Base-by-base conservation (phyloP, 1,140 invertebrate genomes). In the Araneus ventricosus region DNA sequence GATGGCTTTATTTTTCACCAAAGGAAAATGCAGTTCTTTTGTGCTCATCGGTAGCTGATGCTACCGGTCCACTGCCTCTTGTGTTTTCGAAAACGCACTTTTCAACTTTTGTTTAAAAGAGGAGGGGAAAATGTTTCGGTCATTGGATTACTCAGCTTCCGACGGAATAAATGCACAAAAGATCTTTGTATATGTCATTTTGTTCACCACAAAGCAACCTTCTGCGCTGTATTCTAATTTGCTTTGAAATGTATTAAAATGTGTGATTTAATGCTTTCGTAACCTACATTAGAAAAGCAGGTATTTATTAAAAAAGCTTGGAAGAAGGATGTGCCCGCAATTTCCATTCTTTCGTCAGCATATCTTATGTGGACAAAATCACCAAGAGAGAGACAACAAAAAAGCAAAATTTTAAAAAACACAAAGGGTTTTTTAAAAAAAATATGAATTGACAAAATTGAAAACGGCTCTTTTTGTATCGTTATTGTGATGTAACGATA, bases 111-210 rank as follows among this genome's bases (percentile, higher is more conserved):
- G 75, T 80, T 80, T 80, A 39, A 80, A 80, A 80, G 75, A 41
- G 75, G 10, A 27, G 67, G 17, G 57, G 67, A 75, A 30, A 34
- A 75, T 27, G n/a, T 75, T 75, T 30, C n/a, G 67, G 34, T 75
- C 67, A 75, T 27, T 34, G n/a, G n/a, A 75, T 80, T 80, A 80
- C 75, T 80, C 75, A 80, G 75, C 75, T 80, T 80, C 75, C 75
- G 30, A 80, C 39, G 75, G 57, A 2, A 59, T 59, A 22, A 59
- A 59, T 10, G 24, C 63, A 67, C 24, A 67, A 67, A 67, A 67
- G 63, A 67, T 67, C 24, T 67, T n/a, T 67, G n/a, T 27, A 67
- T 67, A 8, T n/a, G 24, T 67, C 63, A 67, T 27, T 67, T n/a
- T 67, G 27, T 67, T 67, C 63, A 67, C n/a, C n/a, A n/a, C n/a